These are phyloP conservation scores for Pomatostomus ruficeps DNA, from an alignment of 2,113 vertebrate species.

Conservation along the genomic window DNA sequence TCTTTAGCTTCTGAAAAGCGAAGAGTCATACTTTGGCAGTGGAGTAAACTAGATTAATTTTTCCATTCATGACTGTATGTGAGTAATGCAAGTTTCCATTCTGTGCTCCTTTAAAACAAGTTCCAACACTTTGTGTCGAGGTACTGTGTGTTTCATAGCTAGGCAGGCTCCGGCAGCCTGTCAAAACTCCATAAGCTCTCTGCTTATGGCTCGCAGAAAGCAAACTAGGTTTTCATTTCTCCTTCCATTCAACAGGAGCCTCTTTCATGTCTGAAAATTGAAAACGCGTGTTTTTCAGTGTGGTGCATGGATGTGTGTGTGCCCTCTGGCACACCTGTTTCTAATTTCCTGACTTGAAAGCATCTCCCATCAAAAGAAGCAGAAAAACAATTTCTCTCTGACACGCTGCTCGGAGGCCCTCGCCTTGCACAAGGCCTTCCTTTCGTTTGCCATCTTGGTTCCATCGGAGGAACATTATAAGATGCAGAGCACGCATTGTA, in stretches of 20 bases:
- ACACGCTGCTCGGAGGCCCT: slow-evolving; percentile 74
- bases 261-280: slow-evolving; percentile 91
- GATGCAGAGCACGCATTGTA: slow-evolving; percentile 44
- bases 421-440: slow-evolving; percentile 54
- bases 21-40: background rate
- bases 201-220: slow-evolving; percentile 78
- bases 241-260: slow-evolving; percentile 84
- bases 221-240: slow-evolving; percentile 77
- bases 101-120: slow-evolving; percentile 47
- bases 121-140: slow-evolving; percentile 30
- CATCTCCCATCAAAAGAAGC: slow-evolving; percentile 89
- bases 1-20: background rate
- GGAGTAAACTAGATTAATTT: background rate
- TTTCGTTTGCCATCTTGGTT: slow-evolving; percentile 62
- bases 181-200: slow-evolving; percentile 58
- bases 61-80: background rate
- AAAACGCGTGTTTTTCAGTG: slow-evolving; percentile 80
- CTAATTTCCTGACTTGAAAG: slow-evolving; percentile 98
- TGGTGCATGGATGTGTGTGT: slow-evolving; percentile 81
- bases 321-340: slow-evolving; percentile 94
- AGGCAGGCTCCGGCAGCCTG: slow-evolving; percentile 42
- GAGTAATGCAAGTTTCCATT: slow-evolving; percentile 18
- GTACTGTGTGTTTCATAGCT: slow-evolving; percentile 51
- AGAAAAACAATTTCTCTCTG: slow-evolving; percentile 87
- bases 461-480: slow-evolving; percentile 46